Evolutionary conservation across 2,113 vertebrate genomes (phyloP).

Genomic region (Hydrochoerus hydrochaeris): DNA sequence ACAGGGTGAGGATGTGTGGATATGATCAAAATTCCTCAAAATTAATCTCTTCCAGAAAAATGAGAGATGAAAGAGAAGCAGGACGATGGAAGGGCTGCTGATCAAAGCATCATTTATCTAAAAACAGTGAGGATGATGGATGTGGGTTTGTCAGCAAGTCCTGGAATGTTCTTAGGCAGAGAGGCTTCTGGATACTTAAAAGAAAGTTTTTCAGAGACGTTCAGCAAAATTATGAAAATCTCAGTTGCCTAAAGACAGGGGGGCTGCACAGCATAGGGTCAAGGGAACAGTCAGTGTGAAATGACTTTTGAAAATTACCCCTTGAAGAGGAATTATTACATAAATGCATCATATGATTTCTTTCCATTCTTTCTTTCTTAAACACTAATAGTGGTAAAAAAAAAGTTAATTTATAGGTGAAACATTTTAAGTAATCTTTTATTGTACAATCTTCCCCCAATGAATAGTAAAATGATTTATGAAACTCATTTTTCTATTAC

Average conservation of each 20-base stretch:
- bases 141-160: background rate
- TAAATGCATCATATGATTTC: background rate
- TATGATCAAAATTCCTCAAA: too few species aligned
- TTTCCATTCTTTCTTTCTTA: background rate
- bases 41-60: background rate
- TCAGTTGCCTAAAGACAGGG: background rate
- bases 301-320: constrained; percentile 1
- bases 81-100: background rate
- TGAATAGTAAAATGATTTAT: background rate
- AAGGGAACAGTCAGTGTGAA: background rate
- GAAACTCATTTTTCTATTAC: background rate
- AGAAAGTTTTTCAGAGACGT: background rate
- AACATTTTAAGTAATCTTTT: background rate
- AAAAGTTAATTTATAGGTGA: background rate
- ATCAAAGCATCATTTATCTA: background rate
- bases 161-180: background rate
- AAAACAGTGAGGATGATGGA: background rate
- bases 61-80: background rate
- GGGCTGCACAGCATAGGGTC: too few species aligned
- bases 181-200: background rate
- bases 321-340: background rate
- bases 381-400: background rate
- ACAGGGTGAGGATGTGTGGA: too few species aligned
- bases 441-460: background rate
- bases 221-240: background rate